Evolutionary conservation across 2,888 invertebrate species (phyloP).

Genomic region (Drosophila algonquin): DNA sequence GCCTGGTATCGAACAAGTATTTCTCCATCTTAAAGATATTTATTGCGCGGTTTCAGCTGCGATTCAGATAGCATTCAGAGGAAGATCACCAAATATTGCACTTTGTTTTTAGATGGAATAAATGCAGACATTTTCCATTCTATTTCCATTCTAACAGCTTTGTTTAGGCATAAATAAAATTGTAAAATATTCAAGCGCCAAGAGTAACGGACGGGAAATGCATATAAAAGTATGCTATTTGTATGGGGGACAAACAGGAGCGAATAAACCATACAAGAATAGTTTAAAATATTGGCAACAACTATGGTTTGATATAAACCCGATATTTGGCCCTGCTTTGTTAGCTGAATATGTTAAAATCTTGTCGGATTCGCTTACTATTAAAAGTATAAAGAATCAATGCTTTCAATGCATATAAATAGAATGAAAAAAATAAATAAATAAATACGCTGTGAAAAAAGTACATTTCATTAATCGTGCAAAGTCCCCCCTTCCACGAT

Average conservation of each 20-base stretch:
- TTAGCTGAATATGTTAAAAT: too few species aligned
- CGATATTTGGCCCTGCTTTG: too few species aligned
- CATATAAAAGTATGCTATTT: too few species aligned
- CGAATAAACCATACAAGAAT: too few species aligned
- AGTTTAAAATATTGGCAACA: too few species aligned
- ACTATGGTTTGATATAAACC: too few species aligned
- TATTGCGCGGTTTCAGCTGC: background rate
- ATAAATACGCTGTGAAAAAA: background rate
- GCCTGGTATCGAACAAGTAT: constrained; percentile 5
- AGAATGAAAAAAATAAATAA: too few species aligned
- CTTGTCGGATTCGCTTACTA: too few species aligned
- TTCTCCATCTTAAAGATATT: background rate
- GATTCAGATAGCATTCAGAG: too few species aligned
- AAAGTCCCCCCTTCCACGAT: background rate
- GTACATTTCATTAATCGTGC: background rate
- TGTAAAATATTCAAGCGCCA: background rate
- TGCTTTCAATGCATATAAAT: too few species aligned
- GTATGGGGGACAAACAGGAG: too few species aligned
- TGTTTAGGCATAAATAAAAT: background rate
- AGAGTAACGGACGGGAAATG: background rate
- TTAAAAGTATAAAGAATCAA: too few species aligned
- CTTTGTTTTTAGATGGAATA: background rate
- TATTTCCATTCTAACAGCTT: background rate
- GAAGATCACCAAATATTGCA: background rate
- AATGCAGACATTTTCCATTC: background rate